Base-by-base conservation (phyloP, 2,797 vertebrate genomes). In the Rhynchotus rufescens region DNA sequence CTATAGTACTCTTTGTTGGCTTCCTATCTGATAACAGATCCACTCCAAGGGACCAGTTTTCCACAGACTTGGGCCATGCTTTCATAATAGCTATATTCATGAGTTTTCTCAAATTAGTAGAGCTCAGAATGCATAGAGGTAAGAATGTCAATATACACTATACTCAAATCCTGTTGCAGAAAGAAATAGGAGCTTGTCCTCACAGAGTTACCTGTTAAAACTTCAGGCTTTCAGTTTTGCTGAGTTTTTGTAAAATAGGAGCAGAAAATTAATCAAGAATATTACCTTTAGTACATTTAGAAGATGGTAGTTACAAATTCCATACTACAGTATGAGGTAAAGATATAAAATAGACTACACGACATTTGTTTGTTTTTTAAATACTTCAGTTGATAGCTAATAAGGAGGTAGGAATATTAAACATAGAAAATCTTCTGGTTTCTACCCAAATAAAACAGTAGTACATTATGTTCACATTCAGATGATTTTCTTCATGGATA, bases 1-100 rank as follows among this genome's bases (percentile, higher is more conserved):
- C 84, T 95, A 68, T 90, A 95, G 80, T 91, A 84, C n/a, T 47
- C 30, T 74, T 78, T 88, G 36, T 91, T 86, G 84, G 59, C 28
- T 92, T 89, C 93, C 83, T 85, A 45, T 92, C 88, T 75, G 81
- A 36, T 34, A 88, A 38, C 54, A 49, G 68, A 86, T 88, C 22
- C 38, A 47, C 51, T 71, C 26, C 45, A 80, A 77, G 78, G 59
- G 88, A 20, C 26, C 65, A 77, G 40, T 9, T 86, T 66, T 88
- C 11, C 38, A 15, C 3, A 67, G 32, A 3, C 17, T 76, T 80
- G 34, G 40, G 79, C 49, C 15, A 74, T 45, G 38, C 5, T 52
- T 71, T 32, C 12, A 1, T 45, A 83, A 62, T 34, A 79, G n/a
- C 12, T 16, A 59, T 0, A 1, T 74, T 74, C 14, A n/a, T 71